Evolutionary conservation across 2,888 invertebrate genomes (phyloP), one percentile per base, ranked within the genome.

Genomic region (Drosophila limbata): DNA sequence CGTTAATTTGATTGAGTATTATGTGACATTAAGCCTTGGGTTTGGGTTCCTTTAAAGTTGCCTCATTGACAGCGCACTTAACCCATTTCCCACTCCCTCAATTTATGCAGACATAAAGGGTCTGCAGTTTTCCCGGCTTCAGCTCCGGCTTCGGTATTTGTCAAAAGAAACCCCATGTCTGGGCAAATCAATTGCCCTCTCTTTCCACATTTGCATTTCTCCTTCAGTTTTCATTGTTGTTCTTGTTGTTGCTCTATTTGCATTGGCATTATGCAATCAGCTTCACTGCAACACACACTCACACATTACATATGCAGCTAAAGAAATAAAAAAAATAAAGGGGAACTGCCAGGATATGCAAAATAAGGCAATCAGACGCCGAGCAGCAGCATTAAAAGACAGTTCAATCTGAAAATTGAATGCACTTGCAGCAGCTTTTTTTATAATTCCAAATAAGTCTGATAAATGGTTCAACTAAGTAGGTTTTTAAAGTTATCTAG

Each of bases 1-100:
- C 67, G 56, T 73, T 86, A 83, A 88, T 88, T 84, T 84, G 84
- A 88, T 84, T 88, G 86, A 88, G 86, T 77, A 88, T 83, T 67
- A 70, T 80, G 72, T 86, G 86, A 72, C 81, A 84, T 63, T 59
- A 52, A 71, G 78, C 50, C 75, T 35, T 15, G 42, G 35, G 15
- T 59, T 40, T 17, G 33, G 42, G 48, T 47, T 15, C 15, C 17
- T 35, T 75, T 28, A 52, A 44, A 67, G 45, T 40, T 13, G 42
- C 42, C 42, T 44, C 42, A 44, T 44, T 44, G 42, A 44, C 42
- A 44, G 39, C 31, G 21, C 55, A 62, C 78, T 77, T 76, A 78
- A 69, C 73, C 78, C 73, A 40, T 57, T 56, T 56, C n/a, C 5
- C 39, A 4, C 1, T 10, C 40, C 8, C 28, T 17, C 40, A 25